These are phyloP conservation scores for Elachura formosa DNA, from an alignment of 2,113 vertebrate species.

Conservation along the genomic window DNA sequence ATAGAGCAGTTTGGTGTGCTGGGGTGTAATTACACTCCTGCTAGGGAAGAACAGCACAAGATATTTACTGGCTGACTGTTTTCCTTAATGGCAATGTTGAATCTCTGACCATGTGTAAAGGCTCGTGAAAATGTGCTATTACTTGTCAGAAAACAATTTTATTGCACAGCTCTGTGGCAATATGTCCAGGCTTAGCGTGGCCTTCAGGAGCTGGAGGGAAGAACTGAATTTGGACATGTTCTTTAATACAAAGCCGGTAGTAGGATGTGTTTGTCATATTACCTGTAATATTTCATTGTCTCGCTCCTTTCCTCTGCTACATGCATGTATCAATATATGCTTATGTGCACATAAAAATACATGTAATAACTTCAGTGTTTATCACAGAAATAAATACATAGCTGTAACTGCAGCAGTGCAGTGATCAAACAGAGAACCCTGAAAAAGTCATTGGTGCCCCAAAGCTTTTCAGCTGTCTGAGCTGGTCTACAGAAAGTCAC, in stretches of 20 bases:
- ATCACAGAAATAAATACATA: not conserved
- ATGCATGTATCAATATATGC: not conserved
- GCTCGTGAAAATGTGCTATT: conserved; percentile 11
- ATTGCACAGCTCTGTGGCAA: not conserved
- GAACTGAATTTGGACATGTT: not conserved
- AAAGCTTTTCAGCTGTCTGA: not conserved
- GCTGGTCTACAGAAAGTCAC: not conserved
- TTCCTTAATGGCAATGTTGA: not conserved
- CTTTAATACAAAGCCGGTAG: not conserved
- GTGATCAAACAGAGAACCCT: not conserved
- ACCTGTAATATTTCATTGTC: not conserved
- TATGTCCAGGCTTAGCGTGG: not conserved
- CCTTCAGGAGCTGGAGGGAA: not conserved
- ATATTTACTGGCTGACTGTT: not conserved
- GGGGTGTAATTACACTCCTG: not conserved
- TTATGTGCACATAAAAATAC: not conserved
- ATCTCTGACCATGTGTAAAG: conserved; percentile 3
- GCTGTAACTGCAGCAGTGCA: not conserved
- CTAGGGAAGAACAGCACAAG: not conserved
- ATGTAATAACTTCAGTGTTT: not conserved
- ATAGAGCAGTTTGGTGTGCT: not conserved
- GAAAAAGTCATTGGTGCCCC: not conserved
- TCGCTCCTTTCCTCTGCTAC: not conserved
- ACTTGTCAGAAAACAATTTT: conserved; percentile 38
- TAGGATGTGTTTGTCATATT: not conserved